Percentiles rank a stretch among this genome's conserved stretches.
Evolutionary conservation across 2,888 invertebrate genomes (phyloP).

Genomic region (Erebia palarica): DNA sequence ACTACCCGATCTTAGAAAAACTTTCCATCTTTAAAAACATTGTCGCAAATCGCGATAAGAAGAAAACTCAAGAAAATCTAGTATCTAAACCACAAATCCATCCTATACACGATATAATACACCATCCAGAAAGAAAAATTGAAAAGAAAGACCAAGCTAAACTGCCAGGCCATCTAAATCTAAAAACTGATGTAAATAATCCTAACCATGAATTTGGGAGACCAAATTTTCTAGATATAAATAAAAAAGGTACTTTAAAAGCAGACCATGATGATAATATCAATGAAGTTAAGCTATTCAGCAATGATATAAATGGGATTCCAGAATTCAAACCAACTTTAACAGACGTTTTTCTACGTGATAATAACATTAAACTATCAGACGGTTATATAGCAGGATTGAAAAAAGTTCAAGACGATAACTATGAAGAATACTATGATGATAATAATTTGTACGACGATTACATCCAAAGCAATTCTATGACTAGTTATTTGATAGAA

Average conservation of each 20-base stretch:
- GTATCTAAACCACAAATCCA: constrained; percentile 65
- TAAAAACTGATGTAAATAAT: background rate
- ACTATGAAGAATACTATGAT: constrained; percentile 70
- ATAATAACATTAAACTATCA: constrained; percentile 54
- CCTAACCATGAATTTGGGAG: background rate
- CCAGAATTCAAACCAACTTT: constrained; percentile 69
- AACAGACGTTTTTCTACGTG: constrained; percentile 52
- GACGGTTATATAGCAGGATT: constrained; percentile 56
- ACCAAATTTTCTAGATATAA: background rate
- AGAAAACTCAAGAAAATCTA: constrained; percentile 49
- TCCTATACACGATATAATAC: constrained; percentile 63
- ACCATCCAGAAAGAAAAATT: constrained; percentile 64
- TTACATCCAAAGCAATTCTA: constrained; percentile 73
- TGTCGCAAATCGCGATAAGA: constrained; percentile 54
- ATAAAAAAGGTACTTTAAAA: background rate
- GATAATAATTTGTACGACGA: constrained; percentile 74
- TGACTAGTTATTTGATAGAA: constrained; percentile 77
- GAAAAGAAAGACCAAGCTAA: constrained; percentile 71
- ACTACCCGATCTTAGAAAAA: constrained; percentile 61
- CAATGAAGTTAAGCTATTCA: background rate
- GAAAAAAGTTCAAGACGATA: constrained; percentile 50
- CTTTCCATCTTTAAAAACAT: constrained; percentile 69
- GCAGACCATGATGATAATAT: background rate
- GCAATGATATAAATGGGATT: constrained; percentile 34
- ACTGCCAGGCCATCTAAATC: constrained; percentile 39